Evolutionary conservation across 2,888 invertebrate species (phyloP).

Genomic region (Melanophora roralis): DNA sequence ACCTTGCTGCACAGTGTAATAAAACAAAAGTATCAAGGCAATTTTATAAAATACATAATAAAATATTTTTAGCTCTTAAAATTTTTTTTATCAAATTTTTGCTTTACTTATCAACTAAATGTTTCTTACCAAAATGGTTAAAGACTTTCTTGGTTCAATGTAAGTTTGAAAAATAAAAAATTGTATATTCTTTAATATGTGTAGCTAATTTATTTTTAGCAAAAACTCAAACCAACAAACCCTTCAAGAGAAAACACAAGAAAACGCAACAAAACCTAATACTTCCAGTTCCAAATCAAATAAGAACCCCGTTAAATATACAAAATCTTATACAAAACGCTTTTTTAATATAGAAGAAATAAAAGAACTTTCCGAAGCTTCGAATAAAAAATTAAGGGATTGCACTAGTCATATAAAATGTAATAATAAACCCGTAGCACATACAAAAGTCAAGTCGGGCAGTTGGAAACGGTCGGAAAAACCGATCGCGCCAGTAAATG

Average conservation of each 20-base stretch:
- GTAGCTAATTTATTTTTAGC: constrained; percentile 32
- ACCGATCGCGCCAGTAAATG: constrained; percentile 52
- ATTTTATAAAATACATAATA: too few species aligned
- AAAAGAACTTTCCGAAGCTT: constrained; percentile 11
- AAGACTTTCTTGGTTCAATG: constrained; percentile 60
- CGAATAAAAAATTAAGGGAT: background rate
- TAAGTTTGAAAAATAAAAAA: constrained; percentile 8
- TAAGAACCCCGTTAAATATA: constrained; percentile 59
- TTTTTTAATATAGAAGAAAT: constrained; percentile 42
- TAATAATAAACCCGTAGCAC: constrained; percentile 3
- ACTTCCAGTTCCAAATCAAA: constrained; percentile 35
- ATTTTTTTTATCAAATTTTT: background rate
- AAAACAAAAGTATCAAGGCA: too few species aligned
- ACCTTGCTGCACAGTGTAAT: too few species aligned
- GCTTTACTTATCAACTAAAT: constrained; percentile 34
- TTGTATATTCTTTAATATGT: background rate
- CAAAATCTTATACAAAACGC: constrained; percentile 56
- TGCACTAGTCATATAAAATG: background rate
- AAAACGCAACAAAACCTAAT: constrained; percentile 31
- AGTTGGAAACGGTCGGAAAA: constrained; percentile 67
- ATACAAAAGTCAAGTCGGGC: constrained; percentile 64
- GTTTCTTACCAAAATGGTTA: constrained; percentile 64
- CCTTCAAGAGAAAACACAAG: constrained; percentile 10
- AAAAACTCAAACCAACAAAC: constrained; percentile 48
- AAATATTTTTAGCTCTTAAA: too few species aligned